Evolutionary conservation across 2,888 invertebrate genomes (phyloP), one percentile per base, ranked within the genome.

Genomic region (Amiota mariae): DNA sequence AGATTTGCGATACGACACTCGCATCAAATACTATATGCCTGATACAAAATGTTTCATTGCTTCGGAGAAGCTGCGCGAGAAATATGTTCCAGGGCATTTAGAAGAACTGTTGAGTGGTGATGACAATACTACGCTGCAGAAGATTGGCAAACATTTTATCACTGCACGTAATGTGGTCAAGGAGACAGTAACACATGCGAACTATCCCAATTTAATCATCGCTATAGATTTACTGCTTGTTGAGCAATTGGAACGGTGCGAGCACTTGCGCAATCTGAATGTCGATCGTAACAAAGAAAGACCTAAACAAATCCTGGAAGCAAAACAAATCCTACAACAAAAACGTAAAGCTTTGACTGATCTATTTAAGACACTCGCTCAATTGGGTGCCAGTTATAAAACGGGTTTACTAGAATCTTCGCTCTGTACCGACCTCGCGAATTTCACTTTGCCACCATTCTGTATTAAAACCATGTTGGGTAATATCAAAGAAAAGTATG

Each of bases 301-400:
- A 84, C 91, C 92, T 0, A 95, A 95, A 83, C 96, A 96, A 87
- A 94, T 93, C 76, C 93, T 95, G 0, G 93, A 94, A 88, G 95
- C 94, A 0, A 96, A 96, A 86, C 93, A 93, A 87, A 94, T 96
- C 70, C 91, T 97, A 4, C 95, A 95, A 83, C 95, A 95, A 84
- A 98, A 97, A 88, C 93, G 95, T 48, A 94, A 96, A 90, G 94
- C 95, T 0, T 90, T 98, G 1, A 93, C 96, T 0, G 97, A 97
- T 89, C 91, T 98, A 63, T 98, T 98, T 88, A 96, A 95, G 87
- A 92, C 92, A 36, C 90, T 99, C 0, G 89, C 92, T 0, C 92
- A 92, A 74, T 91, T 95, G 78, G 97, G 97, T 0, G 88, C 98
- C 1, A 97, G 95, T 61, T 96, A 95, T 86, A 93, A 95, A 76